These are phyloP conservation scores for Delphinus delphis DNA, from an alignment of 2,113 vertebrate species.

Conservation along the genomic window DNA sequence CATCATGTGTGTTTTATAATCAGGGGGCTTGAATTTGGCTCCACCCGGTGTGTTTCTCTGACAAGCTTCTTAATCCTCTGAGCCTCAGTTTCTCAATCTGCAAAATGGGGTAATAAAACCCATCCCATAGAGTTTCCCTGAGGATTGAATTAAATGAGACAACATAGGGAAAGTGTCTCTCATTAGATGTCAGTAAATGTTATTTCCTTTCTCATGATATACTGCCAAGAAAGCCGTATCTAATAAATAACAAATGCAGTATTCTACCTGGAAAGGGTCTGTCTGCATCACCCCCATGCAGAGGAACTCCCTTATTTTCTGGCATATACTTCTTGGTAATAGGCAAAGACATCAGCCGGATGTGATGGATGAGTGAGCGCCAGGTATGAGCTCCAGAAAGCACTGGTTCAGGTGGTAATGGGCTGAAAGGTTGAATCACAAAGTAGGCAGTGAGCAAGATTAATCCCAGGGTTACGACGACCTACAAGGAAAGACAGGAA, in stretches of 20 bases:
- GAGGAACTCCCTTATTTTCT: slow-evolving; percentile 85
- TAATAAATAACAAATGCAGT: not conserved
- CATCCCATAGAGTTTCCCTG: not conserved
- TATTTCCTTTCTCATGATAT: not conserved
- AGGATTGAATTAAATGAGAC: not conserved
- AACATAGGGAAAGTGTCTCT: not conserved
- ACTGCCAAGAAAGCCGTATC: slow-evolving; percentile 33
- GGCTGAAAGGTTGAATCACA: slow-evolving; percentile 89
- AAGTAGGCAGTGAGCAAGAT: slow-evolving; percentile 89
- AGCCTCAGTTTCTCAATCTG: not conserved
- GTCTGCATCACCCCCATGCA: slow-evolving; percentile 51
- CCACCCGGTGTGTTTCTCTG: not conserved
- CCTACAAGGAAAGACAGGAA: slow-evolving; percentile 81
- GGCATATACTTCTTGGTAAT: slow-evolving; percentile 97
- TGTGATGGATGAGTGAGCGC: slow-evolving; percentile 91
- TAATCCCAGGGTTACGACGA: slow-evolving; percentile 87
- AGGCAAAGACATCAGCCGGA: slow-evolving; percentile 92
- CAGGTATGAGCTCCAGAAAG: slow-evolving; percentile 88
- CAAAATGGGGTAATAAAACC: not conserved
- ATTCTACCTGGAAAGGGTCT: slow-evolving; percentile 65
- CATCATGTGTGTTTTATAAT: not conserved
- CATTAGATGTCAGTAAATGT: not conserved
- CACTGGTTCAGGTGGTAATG: slow-evolving; percentile 84
- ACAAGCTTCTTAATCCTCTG: not conserved
- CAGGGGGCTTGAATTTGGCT: not conserved